Evolutionary conservation across 2,888 invertebrate species (phyloP).

Genomic region (Diadegma fenestrale): DNA sequence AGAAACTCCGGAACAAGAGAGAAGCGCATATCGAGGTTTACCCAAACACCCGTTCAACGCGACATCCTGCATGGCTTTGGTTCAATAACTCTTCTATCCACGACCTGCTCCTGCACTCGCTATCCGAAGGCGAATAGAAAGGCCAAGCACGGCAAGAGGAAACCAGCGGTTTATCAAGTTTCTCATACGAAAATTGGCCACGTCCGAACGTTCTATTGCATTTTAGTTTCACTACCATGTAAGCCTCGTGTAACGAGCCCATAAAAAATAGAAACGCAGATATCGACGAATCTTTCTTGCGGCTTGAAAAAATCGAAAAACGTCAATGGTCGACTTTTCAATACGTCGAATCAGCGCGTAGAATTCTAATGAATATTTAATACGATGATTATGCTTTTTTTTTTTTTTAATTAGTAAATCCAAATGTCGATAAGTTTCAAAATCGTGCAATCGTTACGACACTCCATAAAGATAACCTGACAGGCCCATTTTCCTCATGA

Average conservation of each 20-base stretch:
- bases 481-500: no score
- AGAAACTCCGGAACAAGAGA: constrained; percentile 75
- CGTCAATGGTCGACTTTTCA: not conserved
- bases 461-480: no score
- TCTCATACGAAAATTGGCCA: not conserved
- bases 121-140: not conserved
- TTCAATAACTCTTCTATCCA: constrained; percentile 76
- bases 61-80: constrained; percentile 64
- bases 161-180: constrained; percentile 11
- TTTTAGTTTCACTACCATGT: not conserved
- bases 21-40: not conserved
- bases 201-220: not conserved
- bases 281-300: not conserved
- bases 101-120: constrained; percentile 40
- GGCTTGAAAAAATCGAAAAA: not conserved
- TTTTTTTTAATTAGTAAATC: no score
- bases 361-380: not conserved
- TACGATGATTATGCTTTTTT: not conserved
- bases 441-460: no score
- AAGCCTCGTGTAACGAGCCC: not conserved
- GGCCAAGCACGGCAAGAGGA: not conserved
- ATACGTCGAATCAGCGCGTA: not conserved
- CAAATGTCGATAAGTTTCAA: no score
- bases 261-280: not conserved
- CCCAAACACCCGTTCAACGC: constrained; percentile 22